Evolutionary conservation across 2,113 vertebrate genomes (phyloP), one percentile per base, ranked within the genome.

Genomic region (Scartelaos histophorus): DNA sequence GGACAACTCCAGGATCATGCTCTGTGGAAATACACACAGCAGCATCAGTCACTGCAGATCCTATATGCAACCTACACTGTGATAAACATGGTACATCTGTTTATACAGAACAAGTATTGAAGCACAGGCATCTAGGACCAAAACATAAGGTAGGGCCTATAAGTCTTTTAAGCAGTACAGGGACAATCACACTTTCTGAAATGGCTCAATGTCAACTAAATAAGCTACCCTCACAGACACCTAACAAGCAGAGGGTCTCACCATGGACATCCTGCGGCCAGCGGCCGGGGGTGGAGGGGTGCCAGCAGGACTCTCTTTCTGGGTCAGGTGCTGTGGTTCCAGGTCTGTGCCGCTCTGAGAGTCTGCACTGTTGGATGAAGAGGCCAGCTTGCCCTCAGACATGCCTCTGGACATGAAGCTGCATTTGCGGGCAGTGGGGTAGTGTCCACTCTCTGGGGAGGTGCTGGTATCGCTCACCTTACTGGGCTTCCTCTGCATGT

Each of bases 1-100:
- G 62, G 96, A 97, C 85, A 98, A 91, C 87, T 98, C 96, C 88
- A 99, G 93, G 78, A 98, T 95, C 94, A 95, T 96, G 84, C 94
- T 96, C 97, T 98, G 94, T 64, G 35, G 34, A 64, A 43, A 64
- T 34, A 64, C 58, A 93, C 65, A 89, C 57, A 77, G 67, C 17
- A 66, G 35, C 19, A n/a, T 38, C 56, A 64, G 17, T 64, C 61
- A 64, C 10, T 19, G 38, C 34, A 34, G 15, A 17, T 61, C 24
- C 3, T n/a, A 11, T 10, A 54, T 51, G 3, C 5, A 19, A 51
- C 47, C 17, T 51, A 51, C 47, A 19, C 3, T 51, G 47, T 51
- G 47, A 5, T 51, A 51, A 19, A 43, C 16, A 51, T 16, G 13
- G 22, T 58, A 24, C 56, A 58, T 10, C 38, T 43, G 10, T 25